Conservation (phyloP, 2,113 vertebrate genomes). For the Centropristis striata region DNA sequence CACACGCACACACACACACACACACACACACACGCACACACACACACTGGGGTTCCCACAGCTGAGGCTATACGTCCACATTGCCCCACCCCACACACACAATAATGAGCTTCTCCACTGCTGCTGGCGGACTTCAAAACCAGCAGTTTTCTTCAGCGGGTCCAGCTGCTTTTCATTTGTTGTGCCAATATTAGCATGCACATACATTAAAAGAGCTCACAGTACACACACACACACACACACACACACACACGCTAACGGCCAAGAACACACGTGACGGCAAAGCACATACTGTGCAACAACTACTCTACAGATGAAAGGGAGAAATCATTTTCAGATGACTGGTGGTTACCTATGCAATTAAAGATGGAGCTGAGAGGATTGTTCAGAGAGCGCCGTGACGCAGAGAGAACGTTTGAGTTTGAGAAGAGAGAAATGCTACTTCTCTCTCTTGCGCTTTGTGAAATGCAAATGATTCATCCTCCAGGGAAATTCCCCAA, state of each 20-base stretch:
- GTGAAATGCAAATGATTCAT: constrained; percentile 52
- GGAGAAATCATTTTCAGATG: constrained; percentile 1
- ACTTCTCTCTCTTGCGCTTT: constrained; percentile 27
- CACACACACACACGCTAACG: constrained; percentile 30
- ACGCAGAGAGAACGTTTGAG: constrained; percentile 30
- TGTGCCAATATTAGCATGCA: constrained; percentile 36
- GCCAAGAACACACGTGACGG: constrained; percentile 22
- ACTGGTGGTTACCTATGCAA: constrained; percentile 60
- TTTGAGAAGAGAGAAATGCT: constrained; percentile 43
- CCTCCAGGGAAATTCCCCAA: constrained; percentile 26
- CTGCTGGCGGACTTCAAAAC: constrained; percentile 10
- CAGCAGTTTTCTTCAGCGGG: not conserved
- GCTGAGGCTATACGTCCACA: constrained; percentile 30
- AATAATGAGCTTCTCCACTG: constrained; percentile 31
- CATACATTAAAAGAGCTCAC: constrained; percentile 15
- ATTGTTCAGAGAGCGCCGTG: constrained; percentile 17
- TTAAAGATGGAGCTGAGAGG: constrained; percentile 55
- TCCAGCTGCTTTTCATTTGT: constrained; percentile 11
- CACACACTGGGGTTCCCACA: constrained; percentile 32
- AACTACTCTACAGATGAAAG: constrained; percentile 51
- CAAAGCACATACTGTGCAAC: not conserved
- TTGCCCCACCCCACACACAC: constrained; percentile 4
- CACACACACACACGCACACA: constrained; percentile 15
- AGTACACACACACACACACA: constrained; percentile 30
- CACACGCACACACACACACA: too few species aligned